Evolutionary conservation across 2,113 vertebrate species (phyloP).

Genomic region (Microcebus jonahi): DNA sequence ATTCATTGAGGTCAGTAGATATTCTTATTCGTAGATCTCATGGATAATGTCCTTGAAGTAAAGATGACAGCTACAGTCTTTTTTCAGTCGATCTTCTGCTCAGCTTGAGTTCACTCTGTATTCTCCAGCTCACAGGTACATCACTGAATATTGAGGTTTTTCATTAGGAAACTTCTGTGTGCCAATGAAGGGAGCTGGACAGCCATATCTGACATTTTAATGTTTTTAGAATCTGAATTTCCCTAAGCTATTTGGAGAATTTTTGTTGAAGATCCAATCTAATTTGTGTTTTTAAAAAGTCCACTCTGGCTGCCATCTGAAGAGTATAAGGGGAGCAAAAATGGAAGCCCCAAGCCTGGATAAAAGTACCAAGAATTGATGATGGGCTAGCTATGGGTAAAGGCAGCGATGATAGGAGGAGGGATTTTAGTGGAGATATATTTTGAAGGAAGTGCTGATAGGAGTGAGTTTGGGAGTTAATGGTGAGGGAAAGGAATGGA

Average conservation of each 20-base stretch:
- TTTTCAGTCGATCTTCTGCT: background rate
- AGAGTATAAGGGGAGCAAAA: background rate
- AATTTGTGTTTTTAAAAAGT: background rate
- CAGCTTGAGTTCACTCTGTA: background rate
- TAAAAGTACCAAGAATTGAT: background rate
- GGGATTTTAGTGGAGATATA: background rate
- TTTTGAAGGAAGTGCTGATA: background rate
- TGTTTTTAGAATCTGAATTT: background rate
- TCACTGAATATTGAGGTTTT: background rate
- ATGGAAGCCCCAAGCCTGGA: background rate
- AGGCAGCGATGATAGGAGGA: background rate
- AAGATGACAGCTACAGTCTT: background rate
- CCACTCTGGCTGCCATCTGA: background rate
- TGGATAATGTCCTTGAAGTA: background rate
- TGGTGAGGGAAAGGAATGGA: background rate
- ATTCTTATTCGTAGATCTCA: background rate
- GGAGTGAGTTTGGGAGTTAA: background rate
- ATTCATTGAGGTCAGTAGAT: background rate
- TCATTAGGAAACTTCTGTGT: background rate
- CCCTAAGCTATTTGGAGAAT: background rate
- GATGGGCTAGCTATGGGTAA: background rate
- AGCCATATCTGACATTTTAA: background rate
- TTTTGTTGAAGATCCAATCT: background rate
- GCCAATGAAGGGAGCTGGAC: background rate
- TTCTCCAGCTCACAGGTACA: background rate